Evolutionary conservation across 2,797 vertebrate species (phyloP).

Genomic region (Sebastes kiyomatsui): DNA sequence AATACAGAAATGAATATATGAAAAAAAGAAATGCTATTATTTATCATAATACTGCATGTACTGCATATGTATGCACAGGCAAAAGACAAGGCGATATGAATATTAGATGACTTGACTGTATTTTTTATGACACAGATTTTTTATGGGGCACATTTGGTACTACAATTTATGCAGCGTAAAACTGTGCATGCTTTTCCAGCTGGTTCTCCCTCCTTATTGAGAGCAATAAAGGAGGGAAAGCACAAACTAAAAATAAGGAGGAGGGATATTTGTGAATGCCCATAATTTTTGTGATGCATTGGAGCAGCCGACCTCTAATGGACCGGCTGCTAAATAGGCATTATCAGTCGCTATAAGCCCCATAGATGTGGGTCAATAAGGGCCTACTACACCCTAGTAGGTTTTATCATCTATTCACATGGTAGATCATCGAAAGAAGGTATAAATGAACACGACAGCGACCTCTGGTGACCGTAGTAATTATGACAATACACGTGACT

Average conservation of each 20-base stretch:
- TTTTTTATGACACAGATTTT: slow-evolving; percentile 23
- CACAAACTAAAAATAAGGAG: background rate
- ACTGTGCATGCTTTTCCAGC: background rate
- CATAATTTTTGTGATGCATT: background rate
- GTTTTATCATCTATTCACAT: too few species aligned
- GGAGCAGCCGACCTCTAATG: too few species aligned
- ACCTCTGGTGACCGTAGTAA: too few species aligned
- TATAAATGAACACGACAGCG: too few species aligned
- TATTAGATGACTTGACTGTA: slow-evolving; percentile 15
- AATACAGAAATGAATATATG: slow-evolving; percentile 6
- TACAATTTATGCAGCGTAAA: background rate
- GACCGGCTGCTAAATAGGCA: too few species aligned
- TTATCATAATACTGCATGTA: background rate
- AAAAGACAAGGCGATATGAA: slow-evolving; percentile 4
- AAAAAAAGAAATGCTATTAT: background rate
- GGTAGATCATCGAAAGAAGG: too few species aligned
- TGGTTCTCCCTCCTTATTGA: background rate
- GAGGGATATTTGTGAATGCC: background rate
- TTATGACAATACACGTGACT: too few species aligned
- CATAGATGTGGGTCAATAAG: too few species aligned
- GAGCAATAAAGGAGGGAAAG: background rate
- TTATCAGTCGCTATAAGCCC: too few species aligned
- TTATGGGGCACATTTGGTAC: slow-evolving; percentile 10
- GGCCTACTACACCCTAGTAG: too few species aligned
- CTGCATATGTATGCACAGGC: background rate